phyloP scores from a whole-genome alignment of 2,888 invertebrate species.

The Mantis religiosa region DNA sequence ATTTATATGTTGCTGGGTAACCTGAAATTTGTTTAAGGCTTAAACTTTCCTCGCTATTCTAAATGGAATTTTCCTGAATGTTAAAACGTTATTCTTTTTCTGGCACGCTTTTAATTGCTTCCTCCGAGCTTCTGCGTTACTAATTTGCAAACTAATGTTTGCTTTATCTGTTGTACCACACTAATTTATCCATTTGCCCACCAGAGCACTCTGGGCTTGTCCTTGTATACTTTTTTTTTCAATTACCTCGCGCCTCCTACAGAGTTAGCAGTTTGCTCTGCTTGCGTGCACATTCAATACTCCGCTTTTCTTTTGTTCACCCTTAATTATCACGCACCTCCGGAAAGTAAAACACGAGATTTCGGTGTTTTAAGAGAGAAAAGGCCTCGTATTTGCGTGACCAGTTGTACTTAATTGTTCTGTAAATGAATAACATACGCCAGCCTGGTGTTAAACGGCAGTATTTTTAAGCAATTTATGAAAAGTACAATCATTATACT shows the following conservation, averaged over 20 bases:
- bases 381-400: too few relatives aligned
- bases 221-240: not conserved
- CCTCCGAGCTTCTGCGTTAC: not conserved
- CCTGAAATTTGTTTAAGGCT: not conserved
- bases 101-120: not conserved
- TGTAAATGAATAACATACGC: too few relatives aligned
- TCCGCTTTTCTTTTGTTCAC: not conserved
- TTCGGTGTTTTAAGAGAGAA: too few relatives aligned
- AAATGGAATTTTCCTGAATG: not conserved
- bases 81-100: not conserved
- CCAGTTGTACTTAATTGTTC: too few relatives aligned
- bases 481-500: too few relatives aligned
- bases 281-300: not conserved
- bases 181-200: not conserved
- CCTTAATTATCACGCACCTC: not conserved
- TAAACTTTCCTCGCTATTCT: not conserved
- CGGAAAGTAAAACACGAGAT: too few relatives aligned
- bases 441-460: too few relatives aligned
- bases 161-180: not conserved
- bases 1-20: not conserved
- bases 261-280: not conserved
- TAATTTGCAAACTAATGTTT: not conserved
- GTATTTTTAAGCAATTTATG: too few relatives aligned
- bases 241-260: not conserved
- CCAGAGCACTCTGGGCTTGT: not conserved